Evolutionary conservation across 2,888 invertebrate species (phyloP).

Genomic region (Acleris laterana): DNA sequence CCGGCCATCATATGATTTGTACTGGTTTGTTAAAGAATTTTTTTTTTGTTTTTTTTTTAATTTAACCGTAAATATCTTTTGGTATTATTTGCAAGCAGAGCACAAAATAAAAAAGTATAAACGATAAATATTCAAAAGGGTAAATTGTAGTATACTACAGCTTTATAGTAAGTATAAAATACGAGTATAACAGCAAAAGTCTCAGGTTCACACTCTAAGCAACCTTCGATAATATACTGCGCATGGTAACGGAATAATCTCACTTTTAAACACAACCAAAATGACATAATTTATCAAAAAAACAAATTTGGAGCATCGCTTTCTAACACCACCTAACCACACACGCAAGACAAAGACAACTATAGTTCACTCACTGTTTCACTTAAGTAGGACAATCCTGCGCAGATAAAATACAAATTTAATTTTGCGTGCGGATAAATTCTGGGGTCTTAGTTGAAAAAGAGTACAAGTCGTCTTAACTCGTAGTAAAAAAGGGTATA

Average conservation of each 20-base stretch:
- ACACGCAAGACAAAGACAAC: constrained; percentile 39
- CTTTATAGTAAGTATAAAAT: not conserved
- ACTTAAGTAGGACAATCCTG: constrained; percentile 39
- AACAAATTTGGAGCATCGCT: constrained; percentile 30
- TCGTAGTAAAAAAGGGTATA: too few species aligned
- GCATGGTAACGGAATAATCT: constrained; percentile 45
- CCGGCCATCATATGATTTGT: too few species aligned
- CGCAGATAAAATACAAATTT: constrained; percentile 6
- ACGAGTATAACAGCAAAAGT: constrained; percentile 8
- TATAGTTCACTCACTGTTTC: constrained; percentile 30
- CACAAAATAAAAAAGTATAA: too few species aligned
- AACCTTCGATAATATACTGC: constrained; percentile 35
- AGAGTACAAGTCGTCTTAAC: too few species aligned
- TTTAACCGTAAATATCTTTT: too few species aligned
- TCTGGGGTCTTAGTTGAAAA: too few species aligned
- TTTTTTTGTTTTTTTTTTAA: too few species aligned
- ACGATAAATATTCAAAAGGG: too few species aligned
- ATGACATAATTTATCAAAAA: constrained; percentile 64
- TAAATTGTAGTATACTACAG: too few species aligned
- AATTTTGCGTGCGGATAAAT: constrained; percentile 14
- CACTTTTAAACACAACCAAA: constrained; percentile 51
- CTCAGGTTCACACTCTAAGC: constrained; percentile 39
- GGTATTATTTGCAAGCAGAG: too few species aligned
- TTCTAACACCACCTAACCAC: constrained; percentile 23
- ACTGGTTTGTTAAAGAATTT: too few species aligned